These are phyloP conservation scores for Butorides virescens DNA, from an alignment of 2,113 vertebrate species.

Conservation along the genomic window DNA sequence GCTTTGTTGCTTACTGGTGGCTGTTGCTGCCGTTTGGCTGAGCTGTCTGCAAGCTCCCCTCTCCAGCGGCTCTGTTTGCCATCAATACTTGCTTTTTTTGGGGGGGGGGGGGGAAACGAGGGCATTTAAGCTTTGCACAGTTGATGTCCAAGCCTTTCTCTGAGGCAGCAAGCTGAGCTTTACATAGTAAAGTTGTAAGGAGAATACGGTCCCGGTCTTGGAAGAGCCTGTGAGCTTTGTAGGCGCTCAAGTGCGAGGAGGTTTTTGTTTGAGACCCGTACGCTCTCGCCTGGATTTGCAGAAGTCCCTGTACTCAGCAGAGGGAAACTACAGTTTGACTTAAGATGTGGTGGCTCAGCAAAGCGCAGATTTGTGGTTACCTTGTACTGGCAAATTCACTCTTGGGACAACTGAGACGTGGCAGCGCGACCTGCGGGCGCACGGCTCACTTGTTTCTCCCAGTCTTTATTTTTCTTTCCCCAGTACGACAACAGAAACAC, in stretches of 20 bases:
- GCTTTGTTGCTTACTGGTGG: not conserved
- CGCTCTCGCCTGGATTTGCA: accelerated
- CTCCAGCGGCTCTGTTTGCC: not conserved
- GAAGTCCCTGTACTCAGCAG: not conserved
- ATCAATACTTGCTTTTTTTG: not conserved
- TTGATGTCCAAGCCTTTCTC: not conserved
- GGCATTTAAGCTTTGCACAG: not conserved
- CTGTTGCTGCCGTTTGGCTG: not conserved
- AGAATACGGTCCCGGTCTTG: not conserved
- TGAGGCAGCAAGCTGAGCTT: not conserved
- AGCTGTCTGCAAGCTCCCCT: not conserved
- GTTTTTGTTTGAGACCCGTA: not conserved
- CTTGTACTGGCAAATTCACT: not conserved
- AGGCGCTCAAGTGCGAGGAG: not conserved
- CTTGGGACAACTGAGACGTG: accelerated
- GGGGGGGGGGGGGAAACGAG: not conserved
- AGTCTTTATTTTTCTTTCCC: not conserved
- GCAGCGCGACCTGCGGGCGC: accelerated
- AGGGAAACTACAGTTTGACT: not conserved
- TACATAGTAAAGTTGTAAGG: not conserved
- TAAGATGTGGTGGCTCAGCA: not conserved
- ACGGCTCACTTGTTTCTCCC: not conserved
- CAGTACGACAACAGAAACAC: not conserved
- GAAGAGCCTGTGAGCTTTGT: not conserved
- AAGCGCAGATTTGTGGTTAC: not conserved